Percentiles rank a stretch among this genome's conserved stretches.
Conservation (phyloP, 2,888 invertebrate species). For the Cephus runcator region DNA sequence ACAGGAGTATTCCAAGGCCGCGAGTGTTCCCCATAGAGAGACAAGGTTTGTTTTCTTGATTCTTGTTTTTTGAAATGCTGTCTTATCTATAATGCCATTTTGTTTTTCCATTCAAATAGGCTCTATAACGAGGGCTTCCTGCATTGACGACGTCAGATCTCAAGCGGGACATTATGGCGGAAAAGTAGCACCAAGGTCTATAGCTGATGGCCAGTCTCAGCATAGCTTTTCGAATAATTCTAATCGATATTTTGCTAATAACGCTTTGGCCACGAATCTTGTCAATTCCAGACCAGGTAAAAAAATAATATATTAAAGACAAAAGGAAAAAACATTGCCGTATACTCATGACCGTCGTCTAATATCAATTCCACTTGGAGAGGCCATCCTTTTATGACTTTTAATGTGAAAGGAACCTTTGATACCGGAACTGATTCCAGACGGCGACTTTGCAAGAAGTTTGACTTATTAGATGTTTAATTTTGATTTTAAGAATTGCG, state of each 20-base stretch:
- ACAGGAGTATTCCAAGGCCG: constrained; percentile 88
- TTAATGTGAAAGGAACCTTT: neutral
- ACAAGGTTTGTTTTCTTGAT: constrained; percentile 58
- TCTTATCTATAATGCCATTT: constrained; percentile 9
- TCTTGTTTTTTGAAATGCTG: neutral
- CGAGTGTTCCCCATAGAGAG: constrained; percentile 82
- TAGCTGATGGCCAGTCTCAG: constrained; percentile 90
- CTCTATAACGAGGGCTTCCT: constrained; percentile 64
- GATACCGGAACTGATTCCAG: neutral
- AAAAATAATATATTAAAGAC: neutral
- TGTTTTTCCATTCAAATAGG: constrained; percentile 33
- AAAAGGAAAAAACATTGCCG: neutral
- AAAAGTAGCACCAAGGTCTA: constrained; percentile 73
- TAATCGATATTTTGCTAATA: constrained; percentile 76
- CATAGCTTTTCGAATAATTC: constrained; percentile 88
- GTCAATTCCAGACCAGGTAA: constrained; percentile 78
- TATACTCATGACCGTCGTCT: neutral
- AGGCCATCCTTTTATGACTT: neutral
- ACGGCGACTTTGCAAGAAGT: neutral
- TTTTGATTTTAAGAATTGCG: constrained; percentile 74
- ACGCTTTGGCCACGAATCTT: constrained; percentile 79
- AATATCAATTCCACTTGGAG: neutral
- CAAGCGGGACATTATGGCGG: constrained; percentile 75
- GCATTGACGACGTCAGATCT: constrained; percentile 80
- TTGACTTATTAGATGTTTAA: neutral